A percentile compares a stretch with the other conserved stretches of the same genome.
These are phyloP conservation scores for Nemurella pictetii DNA, from an alignment of 2,888 invertebrate species.

Conservation along the genomic window DNA sequence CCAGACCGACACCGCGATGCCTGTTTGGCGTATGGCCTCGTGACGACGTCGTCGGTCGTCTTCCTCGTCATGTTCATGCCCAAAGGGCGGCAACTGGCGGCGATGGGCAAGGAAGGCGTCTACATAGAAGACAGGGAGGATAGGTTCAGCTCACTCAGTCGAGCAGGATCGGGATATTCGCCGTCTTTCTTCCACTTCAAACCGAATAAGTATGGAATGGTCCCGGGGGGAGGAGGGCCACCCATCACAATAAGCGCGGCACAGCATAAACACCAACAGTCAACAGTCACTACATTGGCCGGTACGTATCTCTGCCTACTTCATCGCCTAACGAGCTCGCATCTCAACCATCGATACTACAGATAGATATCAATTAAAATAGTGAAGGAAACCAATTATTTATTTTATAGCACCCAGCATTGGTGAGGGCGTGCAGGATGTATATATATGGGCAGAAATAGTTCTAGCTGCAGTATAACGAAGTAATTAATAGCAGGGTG, in stretches of 20 bases:
- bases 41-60: slow-evolving; percentile 80
- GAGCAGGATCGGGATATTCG: slow-evolving; percentile 80
- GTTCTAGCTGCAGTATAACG: not conserved
- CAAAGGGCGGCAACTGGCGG: slow-evolving; percentile 87
- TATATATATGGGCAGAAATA: not conserved
- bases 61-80: slow-evolving; percentile 94
- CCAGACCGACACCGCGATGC: slow-evolving; percentile 81
- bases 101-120: slow-evolving; percentile 86
- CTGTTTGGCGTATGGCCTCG: slow-evolving; percentile 86
- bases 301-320: slow-evolving; percentile 45
- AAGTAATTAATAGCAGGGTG: not conserved
- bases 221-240: slow-evolving; percentile 18
- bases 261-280: slow-evolving; percentile 48
- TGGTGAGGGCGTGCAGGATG: not conserved
- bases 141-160: slow-evolving; percentile 76
- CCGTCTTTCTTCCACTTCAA: slow-evolving; percentile 93
- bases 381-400: not conserved
- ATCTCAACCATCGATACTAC: not conserved
- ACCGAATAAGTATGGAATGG: slow-evolving; percentile 66
- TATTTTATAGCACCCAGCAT: not conserved
- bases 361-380: not conserved
- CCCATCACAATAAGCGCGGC: slow-evolving; percentile 8
- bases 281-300: slow-evolving; percentile 50
- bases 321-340: not conserved
- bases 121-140: slow-evolving; percentile 82